Conservation (phyloP, 2,888 invertebrate genomes). For the Eutolmus rufibarbis region DNA sequence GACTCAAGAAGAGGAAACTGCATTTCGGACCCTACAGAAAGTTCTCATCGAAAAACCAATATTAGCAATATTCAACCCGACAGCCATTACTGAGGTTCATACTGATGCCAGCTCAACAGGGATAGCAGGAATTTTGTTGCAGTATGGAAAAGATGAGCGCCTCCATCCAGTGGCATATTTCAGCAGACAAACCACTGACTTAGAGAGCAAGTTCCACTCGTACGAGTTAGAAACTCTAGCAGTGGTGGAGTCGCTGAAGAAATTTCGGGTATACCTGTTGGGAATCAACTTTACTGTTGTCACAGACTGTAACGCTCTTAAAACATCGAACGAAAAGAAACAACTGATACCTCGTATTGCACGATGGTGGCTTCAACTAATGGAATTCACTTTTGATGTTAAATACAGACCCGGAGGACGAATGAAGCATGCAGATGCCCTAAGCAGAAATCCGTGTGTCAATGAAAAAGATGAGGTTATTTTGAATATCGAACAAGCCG, state of each 20-base stretch:
- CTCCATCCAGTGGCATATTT: neutral
- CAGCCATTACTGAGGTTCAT: neutral
- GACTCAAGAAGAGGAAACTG: neutral
- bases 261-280: neutral
- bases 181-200: neutral
- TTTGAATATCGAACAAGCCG: too few species aligned
- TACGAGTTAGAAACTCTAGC: neutral
- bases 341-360: neutral
- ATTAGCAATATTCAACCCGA: too few species aligned
- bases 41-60: too few species aligned
- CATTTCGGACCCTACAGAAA: neutral
- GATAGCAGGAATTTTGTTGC: neutral
- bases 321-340: neutral
- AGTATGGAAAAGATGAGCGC: neutral
- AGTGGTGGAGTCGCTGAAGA: neutral
- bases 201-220: neutral
- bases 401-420: neutral
- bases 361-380: neutral
- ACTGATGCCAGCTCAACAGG: neutral
- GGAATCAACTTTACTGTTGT: neutral
- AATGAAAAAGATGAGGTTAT: too few species aligned
- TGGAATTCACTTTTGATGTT: neutral
- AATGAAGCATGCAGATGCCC: neutral
- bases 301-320: neutral
- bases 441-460: neutral